These are phyloP conservation scores for Drosophila paracracens DNA, from an alignment of 2,888 invertebrate genomes.

Conservation along the genomic window DNA sequence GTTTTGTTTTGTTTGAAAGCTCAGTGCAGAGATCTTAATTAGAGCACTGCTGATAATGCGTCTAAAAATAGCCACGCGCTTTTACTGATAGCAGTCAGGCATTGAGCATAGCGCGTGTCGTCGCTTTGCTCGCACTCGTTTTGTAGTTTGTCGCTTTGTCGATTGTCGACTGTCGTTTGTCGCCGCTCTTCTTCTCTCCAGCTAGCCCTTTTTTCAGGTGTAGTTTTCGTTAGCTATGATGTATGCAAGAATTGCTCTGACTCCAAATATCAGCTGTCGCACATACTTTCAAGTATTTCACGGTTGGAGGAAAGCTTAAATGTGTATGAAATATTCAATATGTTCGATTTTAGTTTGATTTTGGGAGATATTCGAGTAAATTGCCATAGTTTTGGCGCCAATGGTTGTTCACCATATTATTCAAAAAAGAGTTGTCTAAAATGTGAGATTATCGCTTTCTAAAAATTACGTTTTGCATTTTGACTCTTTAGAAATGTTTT, in stretches of 20 bases:
- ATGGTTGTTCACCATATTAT: not conserved
- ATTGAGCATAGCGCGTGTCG: constrained; percentile 53
- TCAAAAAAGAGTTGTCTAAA: not conserved
- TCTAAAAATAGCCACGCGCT: constrained; percentile 64
- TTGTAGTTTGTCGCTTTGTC: constrained; percentile 19
- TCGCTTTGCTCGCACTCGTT: constrained; percentile 17
- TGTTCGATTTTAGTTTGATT: not conserved
- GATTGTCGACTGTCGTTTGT: not conserved
- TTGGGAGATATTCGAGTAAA: not conserved
- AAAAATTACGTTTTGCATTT: not conserved
- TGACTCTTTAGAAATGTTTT: too few relatives aligned
- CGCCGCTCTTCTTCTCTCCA: not conserved
- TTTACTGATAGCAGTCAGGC: constrained; percentile 62
- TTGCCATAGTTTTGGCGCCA: not conserved
- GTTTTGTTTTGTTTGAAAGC: constrained; percentile 53
- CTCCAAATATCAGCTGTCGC: not conserved
- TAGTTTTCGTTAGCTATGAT: too few relatives aligned
- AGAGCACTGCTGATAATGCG: constrained; percentile 74
- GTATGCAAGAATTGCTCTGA: not conserved
- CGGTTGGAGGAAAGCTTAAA: not conserved
- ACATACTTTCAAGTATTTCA: not conserved
- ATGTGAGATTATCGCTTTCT: not conserved
- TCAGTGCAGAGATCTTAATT: constrained; percentile 75
- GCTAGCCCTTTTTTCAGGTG: constrained; percentile 1
- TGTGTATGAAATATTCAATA: not conserved